A percentile compares a stretch with the other conserved stretches of the same genome.
These are phyloP conservation scores for Ondatra zibethicus DNA, from an alignment of 2,113 vertebrate genomes.

Conservation along the genomic window DNA sequence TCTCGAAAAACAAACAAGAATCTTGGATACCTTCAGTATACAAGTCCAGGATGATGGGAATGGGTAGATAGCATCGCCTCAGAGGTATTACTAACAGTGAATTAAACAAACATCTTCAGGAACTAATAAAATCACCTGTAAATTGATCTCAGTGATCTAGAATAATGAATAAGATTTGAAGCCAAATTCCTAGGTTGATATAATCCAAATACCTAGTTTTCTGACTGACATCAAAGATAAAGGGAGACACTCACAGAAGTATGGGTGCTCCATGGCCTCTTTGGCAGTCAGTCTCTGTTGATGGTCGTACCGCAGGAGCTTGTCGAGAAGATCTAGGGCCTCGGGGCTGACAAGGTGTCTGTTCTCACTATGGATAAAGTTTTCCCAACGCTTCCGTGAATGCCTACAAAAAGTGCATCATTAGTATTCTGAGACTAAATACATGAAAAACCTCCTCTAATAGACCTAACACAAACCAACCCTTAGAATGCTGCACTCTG, in stretches of 20 bases:
- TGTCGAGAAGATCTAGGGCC: slow-evolving; percentile 97
- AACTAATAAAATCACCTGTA: background rate
- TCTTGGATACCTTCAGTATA: background rate
- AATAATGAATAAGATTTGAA: background rate
- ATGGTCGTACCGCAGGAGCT: slow-evolving; percentile 99
- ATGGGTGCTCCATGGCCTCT: slow-evolving; percentile 98
- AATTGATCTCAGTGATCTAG: background rate
- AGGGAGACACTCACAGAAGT: slow-evolving; percentile 93
- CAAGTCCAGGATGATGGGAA: background rate
- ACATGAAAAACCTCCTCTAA: background rate
- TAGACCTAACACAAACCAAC: background rate
- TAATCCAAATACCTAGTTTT: background rate
- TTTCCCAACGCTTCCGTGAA: slow-evolving; percentile 98
- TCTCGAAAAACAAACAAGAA: background rate
- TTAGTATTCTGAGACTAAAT: slow-evolving; percentile 16
- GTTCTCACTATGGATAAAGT: slow-evolving; percentile 99
- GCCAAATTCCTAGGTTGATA: background rate
- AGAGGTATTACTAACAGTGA: background rate
- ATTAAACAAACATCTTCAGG: background rate
- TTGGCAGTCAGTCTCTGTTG: slow-evolving; percentile 98
- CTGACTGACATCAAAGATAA: background rate
- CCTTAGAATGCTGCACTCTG: background rate
- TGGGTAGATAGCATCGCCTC: background rate
- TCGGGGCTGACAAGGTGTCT: slow-evolving; percentile 97
- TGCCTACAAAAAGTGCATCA: slow-evolving; percentile 86